phyloP scores from a whole-genome alignment of 2,113 vertebrate species.

The Sus scrofa region DNA sequence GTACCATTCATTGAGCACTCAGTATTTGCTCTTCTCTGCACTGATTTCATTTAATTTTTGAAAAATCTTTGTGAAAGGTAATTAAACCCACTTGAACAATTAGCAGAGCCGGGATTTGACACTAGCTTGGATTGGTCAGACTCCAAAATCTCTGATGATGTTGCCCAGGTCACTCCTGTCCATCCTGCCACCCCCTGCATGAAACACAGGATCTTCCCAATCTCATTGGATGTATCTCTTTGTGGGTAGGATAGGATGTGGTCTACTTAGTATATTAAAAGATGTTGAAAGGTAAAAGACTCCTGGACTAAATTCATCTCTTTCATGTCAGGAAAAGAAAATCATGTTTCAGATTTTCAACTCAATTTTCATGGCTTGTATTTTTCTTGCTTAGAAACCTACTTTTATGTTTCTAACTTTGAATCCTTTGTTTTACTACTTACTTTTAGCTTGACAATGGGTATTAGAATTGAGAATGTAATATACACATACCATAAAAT shows the following conservation, averaged over 20 bases:
- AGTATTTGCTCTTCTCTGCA: neutral
- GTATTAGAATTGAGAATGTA: neutral
- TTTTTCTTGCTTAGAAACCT: neutral
- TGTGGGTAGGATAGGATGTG: too few relatives aligned
- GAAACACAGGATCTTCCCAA: neutral
- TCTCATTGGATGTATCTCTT: neutral
- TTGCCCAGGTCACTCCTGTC: accelerated
- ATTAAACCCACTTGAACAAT: neutral
- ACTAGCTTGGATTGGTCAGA: neutral
- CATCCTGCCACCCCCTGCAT: neutral
- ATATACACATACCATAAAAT: neutral
- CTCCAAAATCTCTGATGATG: neutral
- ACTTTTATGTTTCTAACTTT: neutral
- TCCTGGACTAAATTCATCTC: neutral
- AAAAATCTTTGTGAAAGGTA: neutral
- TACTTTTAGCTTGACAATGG: neutral
- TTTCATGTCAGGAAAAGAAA: neutral
- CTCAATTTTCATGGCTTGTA: neutral
- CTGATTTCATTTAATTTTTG: neutral
- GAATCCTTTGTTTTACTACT: neutral
- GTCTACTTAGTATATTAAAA: neutral
- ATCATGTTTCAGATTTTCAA: neutral
- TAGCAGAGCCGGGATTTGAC: neutral
- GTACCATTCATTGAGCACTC: neutral
- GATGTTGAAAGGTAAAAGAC: neutral